Evolutionary conservation across 2,113 vertebrate species (phyloP), one percentile per base, ranked within the genome.

Genomic region (Nettapus auritus): DNA sequence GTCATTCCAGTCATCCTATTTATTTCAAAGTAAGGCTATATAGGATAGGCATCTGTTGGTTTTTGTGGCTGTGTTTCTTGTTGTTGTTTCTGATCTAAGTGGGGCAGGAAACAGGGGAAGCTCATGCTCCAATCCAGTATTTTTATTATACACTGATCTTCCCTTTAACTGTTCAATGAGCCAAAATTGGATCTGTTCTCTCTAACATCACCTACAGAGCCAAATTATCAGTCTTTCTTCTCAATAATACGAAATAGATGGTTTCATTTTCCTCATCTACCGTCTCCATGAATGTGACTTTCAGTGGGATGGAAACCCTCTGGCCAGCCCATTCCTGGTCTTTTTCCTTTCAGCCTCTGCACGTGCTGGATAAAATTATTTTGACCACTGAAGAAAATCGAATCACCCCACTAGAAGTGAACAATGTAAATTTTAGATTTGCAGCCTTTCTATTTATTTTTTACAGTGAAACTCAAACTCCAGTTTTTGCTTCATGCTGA

Each of bases 401-500:
- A 34, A 89, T 48, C 38, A 33, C 17, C n/a, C 28, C 62, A 11
- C 62, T 82, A 40, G 50, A 89, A 84, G 44, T 2, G 5, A 87
- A 57, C 28, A 82, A 67, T 18, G 40, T 68, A 73, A 67, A 77
- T 82, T 96, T 79, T 66, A 82, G 11, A 46, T 90, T 86, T 73
- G 11, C 62, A 80, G 46, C 17, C 48, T 86, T 93, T 80, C 4
- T 1, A 50, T 69, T 93, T 76, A 59, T 50, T 85, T 55, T 89
- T 70, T 91, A 46, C 16, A 53, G 75, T 85, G 67, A 86, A 89
- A 67, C 36, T 22, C n/a, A 66, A 48, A 88, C 57, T 79, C 81
- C 50, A 52, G 20, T 62, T 46, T 76, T 82, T 92, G n/a, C 48
- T 78, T 95, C 86, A 14, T 36, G 60, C 26, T 82, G 82, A 96